Evolutionary conservation across 1,140 invertebrate genomes (phyloP).

Genomic region (Laupala kohalensis): DNA sequence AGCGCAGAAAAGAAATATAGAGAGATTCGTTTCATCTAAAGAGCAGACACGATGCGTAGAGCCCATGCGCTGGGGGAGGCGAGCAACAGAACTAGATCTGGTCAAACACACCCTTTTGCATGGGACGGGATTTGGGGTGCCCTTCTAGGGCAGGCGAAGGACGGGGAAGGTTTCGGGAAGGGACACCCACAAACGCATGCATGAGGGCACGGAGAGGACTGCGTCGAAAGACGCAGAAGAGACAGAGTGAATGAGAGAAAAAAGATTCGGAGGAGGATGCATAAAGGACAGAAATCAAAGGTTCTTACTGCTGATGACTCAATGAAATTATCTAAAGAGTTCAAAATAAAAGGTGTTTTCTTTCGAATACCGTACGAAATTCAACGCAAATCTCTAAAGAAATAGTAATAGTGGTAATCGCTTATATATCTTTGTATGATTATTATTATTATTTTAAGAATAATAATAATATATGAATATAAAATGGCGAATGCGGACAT

Average conservation of each 20-base stretch:
- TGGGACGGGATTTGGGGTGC: no score
- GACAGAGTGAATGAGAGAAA: no score
- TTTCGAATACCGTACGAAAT: neutral
- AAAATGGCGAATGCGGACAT: constrained; percentile 12
- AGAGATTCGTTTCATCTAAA: neutral
- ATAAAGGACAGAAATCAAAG: neutral
- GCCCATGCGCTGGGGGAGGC: neutral
- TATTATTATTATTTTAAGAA: neutral
- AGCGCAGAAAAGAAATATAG: neutral
- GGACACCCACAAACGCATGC: neutral
- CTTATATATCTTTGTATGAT: no score
- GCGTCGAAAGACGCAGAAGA: neutral
- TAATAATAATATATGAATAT: neutral
- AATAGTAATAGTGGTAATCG: neutral
- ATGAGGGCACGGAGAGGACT: neutral
- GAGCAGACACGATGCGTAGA: neutral
- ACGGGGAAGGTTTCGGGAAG: neutral
- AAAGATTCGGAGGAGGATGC: neutral
- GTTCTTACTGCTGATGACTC: neutral
- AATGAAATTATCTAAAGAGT: neutral
- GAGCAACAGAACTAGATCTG: neutral
- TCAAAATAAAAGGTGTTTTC: neutral
- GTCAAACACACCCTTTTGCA: neutral
- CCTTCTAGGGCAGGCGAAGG: neutral
- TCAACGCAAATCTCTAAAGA: neutral